Base-by-base conservation (phyloP, 2,888 invertebrate genomes). In the Phengaris arion region DNA sequence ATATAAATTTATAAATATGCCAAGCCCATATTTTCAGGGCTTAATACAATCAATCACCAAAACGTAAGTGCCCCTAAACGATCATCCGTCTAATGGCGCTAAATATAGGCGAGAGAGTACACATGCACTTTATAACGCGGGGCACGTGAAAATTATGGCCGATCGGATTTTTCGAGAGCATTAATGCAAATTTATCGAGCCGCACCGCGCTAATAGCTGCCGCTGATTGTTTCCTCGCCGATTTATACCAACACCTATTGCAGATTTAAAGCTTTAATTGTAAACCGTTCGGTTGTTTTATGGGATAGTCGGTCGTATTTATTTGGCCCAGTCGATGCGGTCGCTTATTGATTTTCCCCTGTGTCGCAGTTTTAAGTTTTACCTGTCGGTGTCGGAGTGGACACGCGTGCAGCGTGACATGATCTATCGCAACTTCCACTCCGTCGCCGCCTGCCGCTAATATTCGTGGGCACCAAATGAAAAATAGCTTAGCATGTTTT, bases 221-320 rank as follows among this genome's bases (percentile, higher is more conserved):
- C 91, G 93, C 90, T 93, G 93, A 93, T 93, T 93, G 93, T 93
- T 93, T 93, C 90, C 92, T 89, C 89, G 86, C 87, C 90, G 86
- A 93, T 93, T 93, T 93, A 93, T 93, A 90, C 92, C 93, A 93
- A 93, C 93, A 93, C 93, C 93, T 93, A 93, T 93, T 92, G 93
- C 93, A 93, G 93, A 93, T 93, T 93, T 93, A 93, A 93, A 90
- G 93, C 90, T 90, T 93, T 93, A 93, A 93, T 93, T 93, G 93
- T 92, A 91, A 93, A 91, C 93, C 92, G 92, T 93, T 91, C 91
- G 86, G 88, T 90, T 93, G 93, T 91, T 93, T 93, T 93, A 93
- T 93, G 92, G 93, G 92, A 93, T 93, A 93, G 93, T 91, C 91
- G 82, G 78, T 76, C 84, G 87, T 92, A 92, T 93, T 93, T 92